phyloP scores from a whole-genome alignment of 2,888 invertebrate species.

The Lasius fuliginosus region DNA sequence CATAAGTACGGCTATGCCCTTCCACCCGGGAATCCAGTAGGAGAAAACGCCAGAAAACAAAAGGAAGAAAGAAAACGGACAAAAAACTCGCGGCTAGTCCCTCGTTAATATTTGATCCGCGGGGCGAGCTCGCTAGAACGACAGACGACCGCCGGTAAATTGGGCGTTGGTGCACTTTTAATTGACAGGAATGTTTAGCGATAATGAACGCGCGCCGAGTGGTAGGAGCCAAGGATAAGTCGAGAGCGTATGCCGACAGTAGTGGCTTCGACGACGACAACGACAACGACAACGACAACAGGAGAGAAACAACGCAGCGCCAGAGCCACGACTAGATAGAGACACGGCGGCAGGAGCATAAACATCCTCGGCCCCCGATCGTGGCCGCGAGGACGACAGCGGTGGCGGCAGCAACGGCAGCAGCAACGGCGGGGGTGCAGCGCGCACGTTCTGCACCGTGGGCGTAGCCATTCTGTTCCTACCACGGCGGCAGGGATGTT shows the following conservation, averaged over 20 bases:
- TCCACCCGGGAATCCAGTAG: slow-evolving; percentile 32
- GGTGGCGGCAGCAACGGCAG: slow-evolving; percentile 62
- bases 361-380: slow-evolving; percentile 77
- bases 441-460: slow-evolving; percentile 82
- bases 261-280: slow-evolving; percentile 48
- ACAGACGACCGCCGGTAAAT: slow-evolving; percentile 77
- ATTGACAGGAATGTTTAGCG: slow-evolving; percentile 86
- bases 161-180: slow-evolving; percentile 83
- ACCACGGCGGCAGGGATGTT: slow-evolving; percentile 82
- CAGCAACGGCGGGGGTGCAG: slow-evolving; percentile 70
- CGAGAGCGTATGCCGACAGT: slow-evolving; percentile 44
- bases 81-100: slow-evolving; percentile 3
- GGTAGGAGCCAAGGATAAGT: slow-evolving; percentile 68
- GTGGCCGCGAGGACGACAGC: slow-evolving; percentile 33
- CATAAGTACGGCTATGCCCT: slow-evolving; percentile 43
- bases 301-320: slow-evolving; percentile 71
- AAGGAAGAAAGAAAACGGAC: not conserved
- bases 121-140: slow-evolving; percentile 42
- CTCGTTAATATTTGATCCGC: slow-evolving; percentile 47
- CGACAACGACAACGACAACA: slow-evolving; percentile 65
- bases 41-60: slow-evolving; percentile 11
- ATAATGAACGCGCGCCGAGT: slow-evolving; percentile 81
- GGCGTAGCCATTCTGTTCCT: slow-evolving; percentile 82
- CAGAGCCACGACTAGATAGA: slow-evolving; percentile 82
- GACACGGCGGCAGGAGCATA: slow-evolving; percentile 83